Percentiles rank a stretch among this genome's conserved stretches.
phyloP scores from a whole-genome alignment of 2,888 invertebrate genomes.

The Melanargia galathea region DNA sequence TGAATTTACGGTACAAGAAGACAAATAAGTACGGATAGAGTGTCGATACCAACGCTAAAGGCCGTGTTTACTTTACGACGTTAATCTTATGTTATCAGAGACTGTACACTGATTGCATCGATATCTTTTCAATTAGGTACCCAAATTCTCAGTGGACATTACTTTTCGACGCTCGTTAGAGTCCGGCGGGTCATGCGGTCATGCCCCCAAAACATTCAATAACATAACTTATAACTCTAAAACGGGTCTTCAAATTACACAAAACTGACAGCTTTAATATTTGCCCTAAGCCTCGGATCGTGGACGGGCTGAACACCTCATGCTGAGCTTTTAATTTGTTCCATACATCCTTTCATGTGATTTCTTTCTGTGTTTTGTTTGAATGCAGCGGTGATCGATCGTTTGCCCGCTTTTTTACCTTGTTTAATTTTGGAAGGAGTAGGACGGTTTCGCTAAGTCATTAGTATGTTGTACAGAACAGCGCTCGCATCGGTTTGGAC shows the following conservation, averaged over 20 bases:
- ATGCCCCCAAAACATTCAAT: constrained; percentile 63
- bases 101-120: constrained; percentile 54
- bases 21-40: constrained; percentile 48
- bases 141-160: constrained; percentile 49
- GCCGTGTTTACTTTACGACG: constrained; percentile 52
- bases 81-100: constrained; percentile 53
- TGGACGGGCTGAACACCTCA: constrained; percentile 65
- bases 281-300: constrained; percentile 66
- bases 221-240: constrained; percentile 75
- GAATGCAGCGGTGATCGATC: constrained; percentile 75
- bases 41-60: constrained; percentile 50
- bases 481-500: constrained; percentile 48
- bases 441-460: constrained; percentile 76
- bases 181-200: constrained; percentile 41
- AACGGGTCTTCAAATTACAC: constrained; percentile 46
- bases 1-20: constrained; percentile 52
- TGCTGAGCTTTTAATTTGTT: constrained; percentile 82
- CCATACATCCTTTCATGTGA: constrained; percentile 76
- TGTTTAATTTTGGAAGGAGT: constrained; percentile 78
- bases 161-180: constrained; percentile 61
- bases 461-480: constrained; percentile 57
- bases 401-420: constrained; percentile 76
- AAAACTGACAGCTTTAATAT: constrained; percentile 79
- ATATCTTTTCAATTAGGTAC: constrained; percentile 57
- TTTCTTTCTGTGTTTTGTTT: constrained; percentile 77